Percentiles rank a stretch among this genome's conserved stretches.
Evolutionary conservation across 2,888 invertebrate genomes (phyloP).

Genomic region (Petrolisthes manimaculis): DNA sequence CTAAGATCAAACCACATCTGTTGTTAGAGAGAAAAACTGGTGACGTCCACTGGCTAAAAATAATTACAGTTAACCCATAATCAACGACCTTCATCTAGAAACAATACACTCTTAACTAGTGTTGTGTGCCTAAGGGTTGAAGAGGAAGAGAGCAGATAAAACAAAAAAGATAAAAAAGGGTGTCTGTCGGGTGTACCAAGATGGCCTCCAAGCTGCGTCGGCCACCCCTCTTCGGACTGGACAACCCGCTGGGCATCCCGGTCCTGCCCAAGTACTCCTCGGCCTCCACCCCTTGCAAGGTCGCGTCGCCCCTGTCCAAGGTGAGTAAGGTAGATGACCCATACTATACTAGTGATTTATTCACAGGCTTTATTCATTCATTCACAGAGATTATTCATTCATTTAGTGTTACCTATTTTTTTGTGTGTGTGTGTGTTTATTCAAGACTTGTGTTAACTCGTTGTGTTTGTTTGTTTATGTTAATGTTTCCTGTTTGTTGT

Average conservation of each 20-base stretch:
- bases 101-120: too few relatives aligned
- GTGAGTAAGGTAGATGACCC: not conserved
- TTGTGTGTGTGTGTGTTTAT: not conserved
- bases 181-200: not conserved
- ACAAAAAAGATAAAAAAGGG: too few relatives aligned
- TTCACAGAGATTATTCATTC: not conserved
- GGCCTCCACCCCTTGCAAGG: conserved; percentile 43
- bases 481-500: not conserved
- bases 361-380: not conserved
- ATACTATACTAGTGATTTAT: not conserved
- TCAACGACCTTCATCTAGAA: too few relatives aligned
- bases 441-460: not conserved
- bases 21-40: too few relatives aligned
- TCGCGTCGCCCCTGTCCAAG: not conserved
- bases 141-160: too few relatives aligned
- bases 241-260: conserved; percentile 68
- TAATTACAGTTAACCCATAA: too few relatives aligned
- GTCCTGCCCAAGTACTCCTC: conserved; percentile 63
- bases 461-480: not conserved
- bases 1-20: too few relatives aligned
- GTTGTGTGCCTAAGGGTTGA: too few relatives aligned
- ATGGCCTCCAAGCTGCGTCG: conserved; percentile 72
- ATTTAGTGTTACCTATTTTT: not conserved
- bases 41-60: too few relatives aligned
- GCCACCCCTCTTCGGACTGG: conserved; percentile 70